Evolutionary conservation across 2,888 invertebrate species (phyloP), one percentile per base, ranked within the genome.

Genomic region (Tholera decimalis): DNA sequence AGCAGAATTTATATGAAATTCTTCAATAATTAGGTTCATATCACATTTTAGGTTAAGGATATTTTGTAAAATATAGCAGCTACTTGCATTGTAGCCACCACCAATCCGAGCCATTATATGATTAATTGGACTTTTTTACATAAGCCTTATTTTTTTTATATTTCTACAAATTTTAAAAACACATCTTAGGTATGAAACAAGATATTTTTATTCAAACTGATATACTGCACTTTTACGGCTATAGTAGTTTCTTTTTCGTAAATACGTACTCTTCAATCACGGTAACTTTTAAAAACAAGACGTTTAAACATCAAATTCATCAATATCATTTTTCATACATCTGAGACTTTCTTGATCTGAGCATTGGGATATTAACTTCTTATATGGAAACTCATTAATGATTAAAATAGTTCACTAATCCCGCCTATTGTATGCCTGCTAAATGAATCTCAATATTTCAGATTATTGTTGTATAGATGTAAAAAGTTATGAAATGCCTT

Each of bases 51-150:
- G 75, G 28, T 26, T 81, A 83, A 82, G 80, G 26, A 64, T 50
- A 74, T 79, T 78, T 83, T 70, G 39, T 73, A 75, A 71, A 46
- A 39, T 62, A 41, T 61, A 55, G 60, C 57, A 53, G 66, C 67
- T 78, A 77, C 65, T 59, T 67, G 41, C 74, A 80, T 73, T 73
- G 57, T 85, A 79, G 61, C 67, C 66, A 85, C 83, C 82, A 88
- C 73, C 79, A 94, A 95, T 95, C 95, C 95, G 95, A 95, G 94
- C 95, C 95, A 95, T 92, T 93, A 86, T 88, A 62, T 64, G 77
- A 80, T 66, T 70, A 70, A 79, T 83, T 79, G 84, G 79, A 79
- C 85, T 83, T 79, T 84, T 74, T 33, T 54, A 49, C 64, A 68
- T 75, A 62, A 76, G 69, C 79, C 76, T 80, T 77, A 79, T 75